These are phyloP conservation scores for Elymnias hypermnestra DNA, from an alignment of 1,140 invertebrate genomes.

Conservation along the genomic window DNA sequence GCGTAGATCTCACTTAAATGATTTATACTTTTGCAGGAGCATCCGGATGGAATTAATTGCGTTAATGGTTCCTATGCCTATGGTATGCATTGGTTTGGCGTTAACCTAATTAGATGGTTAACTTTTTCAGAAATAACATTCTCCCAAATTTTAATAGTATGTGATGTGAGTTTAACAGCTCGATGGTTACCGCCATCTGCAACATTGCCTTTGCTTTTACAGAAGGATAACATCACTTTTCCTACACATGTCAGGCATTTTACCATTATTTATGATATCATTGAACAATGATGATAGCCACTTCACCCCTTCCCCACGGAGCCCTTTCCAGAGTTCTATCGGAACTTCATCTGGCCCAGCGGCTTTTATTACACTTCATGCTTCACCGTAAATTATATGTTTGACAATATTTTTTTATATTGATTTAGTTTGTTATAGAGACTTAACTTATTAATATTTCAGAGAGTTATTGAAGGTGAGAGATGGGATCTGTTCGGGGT, in stretches of 20 bases:
- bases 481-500: conserved; percentile 26
- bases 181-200: not conserved
- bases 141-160: conserved; percentile 5
- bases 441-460: too few relatives aligned
- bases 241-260: not conserved
- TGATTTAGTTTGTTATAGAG: too few relatives aligned
- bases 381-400: too few relatives aligned
- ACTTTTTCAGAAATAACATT: not conserved
- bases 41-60: not conserved
- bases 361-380: not conserved
- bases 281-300: not conserved
- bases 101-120: not conserved
- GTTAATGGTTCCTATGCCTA: not conserved
- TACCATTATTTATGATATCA: not conserved
- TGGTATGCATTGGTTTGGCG: not conserved
- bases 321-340: not conserved
- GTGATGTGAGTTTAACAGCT: conserved; percentile 2
- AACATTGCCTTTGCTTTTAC: conserved; percentile 1
- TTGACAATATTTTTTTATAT: too few relatives aligned
- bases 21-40: too few relatives aligned
- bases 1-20: not conserved
- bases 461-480: too few relatives aligned
- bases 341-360: not conserved
- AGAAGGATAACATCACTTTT: not conserved
- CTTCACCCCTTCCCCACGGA: not conserved